phyloP scores from a whole-genome alignment of 2,113 vertebrate genomes.

The Bothrops jararaca region DNA sequence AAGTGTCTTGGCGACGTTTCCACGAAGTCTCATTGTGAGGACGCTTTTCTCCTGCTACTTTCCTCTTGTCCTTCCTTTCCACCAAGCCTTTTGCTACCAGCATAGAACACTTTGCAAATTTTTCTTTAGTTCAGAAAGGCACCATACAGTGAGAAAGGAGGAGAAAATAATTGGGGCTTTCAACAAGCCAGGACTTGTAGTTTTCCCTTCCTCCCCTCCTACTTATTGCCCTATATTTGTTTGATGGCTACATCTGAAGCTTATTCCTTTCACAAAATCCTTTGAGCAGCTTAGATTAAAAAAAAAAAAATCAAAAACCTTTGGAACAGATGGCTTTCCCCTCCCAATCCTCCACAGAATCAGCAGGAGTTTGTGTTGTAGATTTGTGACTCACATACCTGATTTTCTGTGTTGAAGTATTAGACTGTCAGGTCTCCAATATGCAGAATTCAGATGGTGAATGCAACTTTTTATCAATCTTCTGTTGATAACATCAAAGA shows the following conservation, averaged over 20 bases:
- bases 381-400: background rate
- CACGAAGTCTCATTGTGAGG: too few species aligned
- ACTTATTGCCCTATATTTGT: background rate
- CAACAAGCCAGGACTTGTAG: background rate
- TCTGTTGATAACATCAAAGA: too few species aligned
- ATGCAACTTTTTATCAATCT: background rate
- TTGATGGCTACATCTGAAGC: background rate
- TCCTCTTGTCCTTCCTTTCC: background rate
- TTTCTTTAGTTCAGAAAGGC: background rate
- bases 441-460: background rate
- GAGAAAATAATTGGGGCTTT: background rate
- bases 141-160: background rate
- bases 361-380: background rate
- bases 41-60: background rate
- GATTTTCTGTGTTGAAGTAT: background rate
- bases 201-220: background rate
- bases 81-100: too few species aligned
- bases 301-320: background rate
- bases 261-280: background rate
- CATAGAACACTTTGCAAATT: background rate
- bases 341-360: background rate
- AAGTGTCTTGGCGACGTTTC: too few species aligned
- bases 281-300: background rate
- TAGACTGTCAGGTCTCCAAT: background rate
- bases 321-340: background rate